A percentile compares a stretch with the other conserved stretches of the same genome.
Conservation (phyloP, 2,888 invertebrate genomes). For the Heterodera filipjevi region DNA sequence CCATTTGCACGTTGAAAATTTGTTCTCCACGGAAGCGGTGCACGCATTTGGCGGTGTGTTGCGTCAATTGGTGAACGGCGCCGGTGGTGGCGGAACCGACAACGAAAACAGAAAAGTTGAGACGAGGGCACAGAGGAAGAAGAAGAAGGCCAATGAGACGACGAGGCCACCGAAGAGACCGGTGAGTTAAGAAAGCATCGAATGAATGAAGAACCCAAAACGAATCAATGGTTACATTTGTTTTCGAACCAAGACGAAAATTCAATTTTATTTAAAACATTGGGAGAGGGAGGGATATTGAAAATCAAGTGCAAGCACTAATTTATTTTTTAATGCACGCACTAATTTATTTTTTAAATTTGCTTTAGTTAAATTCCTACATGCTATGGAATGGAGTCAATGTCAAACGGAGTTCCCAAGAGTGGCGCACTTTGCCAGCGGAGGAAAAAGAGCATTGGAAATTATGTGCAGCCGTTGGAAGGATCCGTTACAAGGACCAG, state of each 20-base stretch:
- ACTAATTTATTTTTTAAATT: no score
- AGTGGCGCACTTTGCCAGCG: not conserved
- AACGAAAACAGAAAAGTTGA: not conserved
- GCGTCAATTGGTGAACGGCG: not conserved
- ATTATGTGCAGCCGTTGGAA: not conserved
- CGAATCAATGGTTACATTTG: no score
- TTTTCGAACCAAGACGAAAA: not conserved
- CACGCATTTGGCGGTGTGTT: slow-evolving; percentile 16
- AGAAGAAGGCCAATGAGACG: not conserved
- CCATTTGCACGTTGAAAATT: slow-evolving; percentile 14
- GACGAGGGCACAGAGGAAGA: not conserved
- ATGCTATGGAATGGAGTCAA: not conserved
- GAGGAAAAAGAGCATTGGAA: not conserved
- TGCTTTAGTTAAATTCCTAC: not conserved
- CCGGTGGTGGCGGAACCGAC: no score
- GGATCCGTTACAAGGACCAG: not conserved
- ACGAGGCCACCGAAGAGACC: not conserved
- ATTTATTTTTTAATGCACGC: no score
- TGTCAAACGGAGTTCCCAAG: not conserved
- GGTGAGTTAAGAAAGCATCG: not conserved
- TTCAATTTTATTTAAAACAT: no score
- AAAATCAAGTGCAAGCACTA: no score
- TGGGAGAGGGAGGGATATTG: no score
- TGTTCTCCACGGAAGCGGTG: slow-evolving; percentile 8
- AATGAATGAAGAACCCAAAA: not conserved